Conservation (phyloP, 2,888 invertebrate species). For the Azorinus chamasolen region DNA sequence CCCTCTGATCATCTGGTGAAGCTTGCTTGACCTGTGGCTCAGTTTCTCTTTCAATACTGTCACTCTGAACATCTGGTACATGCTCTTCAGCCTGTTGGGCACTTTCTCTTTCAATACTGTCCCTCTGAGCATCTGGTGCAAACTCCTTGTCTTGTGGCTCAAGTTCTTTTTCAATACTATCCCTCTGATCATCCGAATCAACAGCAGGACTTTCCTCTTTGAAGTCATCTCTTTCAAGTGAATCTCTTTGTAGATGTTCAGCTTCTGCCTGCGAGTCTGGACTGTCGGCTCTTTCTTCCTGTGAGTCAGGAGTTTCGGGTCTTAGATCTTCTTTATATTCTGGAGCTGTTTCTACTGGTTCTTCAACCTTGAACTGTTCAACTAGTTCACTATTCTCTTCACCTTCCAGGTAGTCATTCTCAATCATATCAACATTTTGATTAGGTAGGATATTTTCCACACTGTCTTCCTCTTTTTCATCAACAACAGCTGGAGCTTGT, state of each 20-base stretch:
- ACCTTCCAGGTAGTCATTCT: conserved; percentile 34
- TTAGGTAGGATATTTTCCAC: neutral
- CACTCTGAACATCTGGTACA: conserved; percentile 29
- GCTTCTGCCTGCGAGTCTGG: conserved; percentile 54
- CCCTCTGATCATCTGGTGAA: conserved; percentile 29
- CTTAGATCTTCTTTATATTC: conserved; percentile 5
- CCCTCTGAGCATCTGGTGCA: conserved; percentile 1
- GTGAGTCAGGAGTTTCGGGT: conserved; percentile 35
- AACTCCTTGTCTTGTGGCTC: too few relatives aligned
- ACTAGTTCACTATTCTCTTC: conserved; percentile 30
- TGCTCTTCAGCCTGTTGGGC: too few relatives aligned
- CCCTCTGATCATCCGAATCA: conserved; percentile 3
- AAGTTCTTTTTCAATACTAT: conserved; percentile 16
- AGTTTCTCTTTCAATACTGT: conserved; percentile 48
- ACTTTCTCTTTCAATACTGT: conserved; percentile 16
- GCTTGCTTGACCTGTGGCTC: conserved; percentile 30
- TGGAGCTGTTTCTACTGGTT: neutral
- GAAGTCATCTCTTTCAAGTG: conserved; percentile 52
- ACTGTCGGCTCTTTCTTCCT: conserved; percentile 53
- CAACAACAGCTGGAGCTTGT: too few relatives aligned
- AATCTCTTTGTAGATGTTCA: conserved; percentile 41
- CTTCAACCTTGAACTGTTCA: neutral
- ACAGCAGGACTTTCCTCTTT: conserved; percentile 20
- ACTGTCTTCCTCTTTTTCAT: too few relatives aligned
- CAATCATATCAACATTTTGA: conserved; percentile 23